Evolutionary conservation across 2,888 invertebrate species (phyloP), one percentile per base, ranked within the genome.

Genomic region (Lottia scabra): DNA sequence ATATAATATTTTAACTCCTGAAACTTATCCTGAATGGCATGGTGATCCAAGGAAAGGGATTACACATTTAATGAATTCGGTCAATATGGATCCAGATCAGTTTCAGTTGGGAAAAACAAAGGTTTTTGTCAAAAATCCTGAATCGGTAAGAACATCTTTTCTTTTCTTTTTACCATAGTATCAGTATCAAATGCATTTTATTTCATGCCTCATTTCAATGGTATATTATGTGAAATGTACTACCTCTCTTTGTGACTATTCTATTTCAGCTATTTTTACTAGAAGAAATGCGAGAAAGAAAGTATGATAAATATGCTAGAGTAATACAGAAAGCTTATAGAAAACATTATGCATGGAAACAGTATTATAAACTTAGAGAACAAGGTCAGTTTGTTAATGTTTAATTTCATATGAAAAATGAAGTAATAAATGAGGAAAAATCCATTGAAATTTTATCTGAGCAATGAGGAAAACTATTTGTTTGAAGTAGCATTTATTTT

Each of bases 321-420:
- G 89, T 92, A 15, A 92, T 94, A 71, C 93, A 94, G 86, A 92
- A 93, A 87, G 92, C 93, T 0, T 93, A 93, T 88, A 91, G 92
- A 75, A 92, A 92, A 79, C 92, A 92, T 84, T 92, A 92, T 84
- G 92, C 93, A 3, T 89, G 91, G 68, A 91, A 92, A 78, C 91
- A 92, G 75, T 92, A 92, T 78, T 90, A 91, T 71, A 90, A 91
- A 76, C 91, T 93, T 80, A 92, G 92, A 81, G 91, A 92, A 82
- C 91, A 92, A 86, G 93, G 90, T 90, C 69, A 45, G 68, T 19
- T 12, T 30, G 12, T 19, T 67, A 48, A 10, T 19, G n/a, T 5
- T 38, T 44, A n/a, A 8, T 67, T 23, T 19, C 12, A 27, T 15
- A 23, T 56, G 19, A 15, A 56, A 56, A 5, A 56, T 56, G 8